phyloP scores from a whole-genome alignment of 2,888 invertebrate genomes.

The Pardosa pseudoannulata region DNA sequence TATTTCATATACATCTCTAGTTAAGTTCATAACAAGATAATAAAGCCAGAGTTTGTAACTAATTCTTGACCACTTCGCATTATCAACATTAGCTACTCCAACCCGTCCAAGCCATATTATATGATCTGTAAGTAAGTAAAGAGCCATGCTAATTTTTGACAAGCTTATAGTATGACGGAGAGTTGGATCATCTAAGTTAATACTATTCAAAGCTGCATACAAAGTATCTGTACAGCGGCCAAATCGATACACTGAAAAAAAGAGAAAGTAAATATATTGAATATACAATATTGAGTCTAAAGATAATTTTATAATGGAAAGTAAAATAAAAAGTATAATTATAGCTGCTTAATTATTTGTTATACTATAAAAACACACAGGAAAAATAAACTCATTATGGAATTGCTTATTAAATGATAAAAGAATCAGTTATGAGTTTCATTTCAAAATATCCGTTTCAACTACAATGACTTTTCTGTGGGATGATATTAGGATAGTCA shows the following conservation, averaged over 20 bases:
- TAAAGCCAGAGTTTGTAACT: slow-evolving; percentile 87
- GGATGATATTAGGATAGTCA: too few relatives aligned
- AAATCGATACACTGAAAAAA: slow-evolving; percentile 86
- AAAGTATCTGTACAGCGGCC: slow-evolving; percentile 90
- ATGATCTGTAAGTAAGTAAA: slow-evolving; percentile 90
- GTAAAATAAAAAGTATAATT: too few relatives aligned
- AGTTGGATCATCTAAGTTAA: slow-evolving; percentile 85
- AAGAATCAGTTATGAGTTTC: too few relatives aligned
- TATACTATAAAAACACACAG: too few relatives aligned
- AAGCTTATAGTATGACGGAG: slow-evolving; percentile 85
- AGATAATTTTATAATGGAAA: too few relatives aligned
- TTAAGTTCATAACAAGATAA: slow-evolving; percentile 87
- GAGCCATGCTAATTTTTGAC: slow-evolving; percentile 87
- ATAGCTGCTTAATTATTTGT: too few relatives aligned
- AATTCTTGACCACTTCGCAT: slow-evolving; percentile 85
- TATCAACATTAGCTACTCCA: slow-evolving; percentile 81
- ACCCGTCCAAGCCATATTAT: slow-evolving; percentile 86
- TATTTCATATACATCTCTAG: slow-evolving; percentile 91
- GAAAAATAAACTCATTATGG: too few relatives aligned
- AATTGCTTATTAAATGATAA: too few relatives aligned
- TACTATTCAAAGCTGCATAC: slow-evolving; percentile 84
- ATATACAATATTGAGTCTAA: too few relatives aligned
- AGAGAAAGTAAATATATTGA: too few relatives aligned
- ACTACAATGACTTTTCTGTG: too few relatives aligned
- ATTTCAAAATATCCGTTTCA: too few relatives aligned